Conservation (phyloP, 2,888 invertebrate genomes). For the Spodoptera picta region DNA sequence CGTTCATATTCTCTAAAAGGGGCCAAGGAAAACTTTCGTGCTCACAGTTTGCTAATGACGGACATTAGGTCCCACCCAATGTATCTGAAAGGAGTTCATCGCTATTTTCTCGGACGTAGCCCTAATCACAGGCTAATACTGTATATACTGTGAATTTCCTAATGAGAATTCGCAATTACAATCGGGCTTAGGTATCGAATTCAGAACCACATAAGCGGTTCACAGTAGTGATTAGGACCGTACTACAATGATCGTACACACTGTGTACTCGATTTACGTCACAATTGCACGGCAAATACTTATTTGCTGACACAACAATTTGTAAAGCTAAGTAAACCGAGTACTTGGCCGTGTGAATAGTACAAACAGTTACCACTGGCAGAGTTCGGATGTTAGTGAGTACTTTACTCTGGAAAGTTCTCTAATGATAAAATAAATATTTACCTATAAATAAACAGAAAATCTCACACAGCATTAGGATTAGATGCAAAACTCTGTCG, state of each 20-base stretch:
- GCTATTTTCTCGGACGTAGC: constrained; percentile 25
- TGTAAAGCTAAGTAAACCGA: constrained; percentile 19
- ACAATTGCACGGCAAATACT: constrained; percentile 25
- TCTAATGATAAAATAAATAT: constrained; percentile 17
- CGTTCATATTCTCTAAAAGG: constrained; percentile 24
- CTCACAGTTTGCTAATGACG: constrained; percentile 40
- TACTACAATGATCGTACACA: constrained; percentile 25
- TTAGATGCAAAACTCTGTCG: constrained; percentile 39
- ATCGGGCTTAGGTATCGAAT: constrained; percentile 36
- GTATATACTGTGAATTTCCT: constrained; percentile 39
- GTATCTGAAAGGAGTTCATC: constrained; percentile 20
- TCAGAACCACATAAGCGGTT: constrained; percentile 25
- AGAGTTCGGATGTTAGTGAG: background rate
- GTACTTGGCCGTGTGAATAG: constrained; percentile 5
- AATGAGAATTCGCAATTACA: constrained; percentile 48
- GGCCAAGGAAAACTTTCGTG: constrained; percentile 30
- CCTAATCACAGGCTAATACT: constrained; percentile 33
- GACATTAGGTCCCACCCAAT: constrained; percentile 28
- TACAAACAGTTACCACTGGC: constrained; percentile 12
- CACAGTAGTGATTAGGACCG: constrained; percentile 30
- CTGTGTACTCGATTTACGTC: constrained; percentile 30
- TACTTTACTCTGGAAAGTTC: background rate
- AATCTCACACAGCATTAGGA: constrained; percentile 26
- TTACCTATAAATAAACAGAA: constrained; percentile 22
- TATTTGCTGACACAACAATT: constrained; percentile 28